phyloP scores from a whole-genome alignment of 2,797 vertebrate genomes.

The Propithecus perrieri region DNA sequence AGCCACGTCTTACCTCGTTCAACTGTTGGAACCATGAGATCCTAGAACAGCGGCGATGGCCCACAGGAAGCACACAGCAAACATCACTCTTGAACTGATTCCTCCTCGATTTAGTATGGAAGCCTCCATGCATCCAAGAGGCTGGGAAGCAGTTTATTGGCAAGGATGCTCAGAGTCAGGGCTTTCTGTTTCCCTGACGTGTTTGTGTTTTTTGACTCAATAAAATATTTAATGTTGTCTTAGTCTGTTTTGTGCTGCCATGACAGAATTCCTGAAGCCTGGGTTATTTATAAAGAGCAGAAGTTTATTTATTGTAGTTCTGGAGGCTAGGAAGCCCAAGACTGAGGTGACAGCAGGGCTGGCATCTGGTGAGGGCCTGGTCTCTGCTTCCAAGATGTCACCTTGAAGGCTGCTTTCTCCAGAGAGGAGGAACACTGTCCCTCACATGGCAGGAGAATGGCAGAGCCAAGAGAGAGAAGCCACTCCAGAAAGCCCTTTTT shows the following conservation, averaged over 20 bases:
- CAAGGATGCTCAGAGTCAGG: not conserved
- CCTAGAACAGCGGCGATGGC: not conserved
- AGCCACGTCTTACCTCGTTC: not conserved
- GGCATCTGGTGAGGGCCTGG: not conserved
- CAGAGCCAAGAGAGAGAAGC: not conserved
- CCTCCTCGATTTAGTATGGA: not conserved
- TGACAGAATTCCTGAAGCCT: not conserved
- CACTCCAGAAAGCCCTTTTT: not conserved
- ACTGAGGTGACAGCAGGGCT: not conserved
- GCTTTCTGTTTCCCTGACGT: not conserved
- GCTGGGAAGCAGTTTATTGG: not conserved
- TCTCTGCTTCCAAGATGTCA: not conserved
- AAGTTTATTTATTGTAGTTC: not conserved
- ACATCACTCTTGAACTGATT: rapidly evolving
- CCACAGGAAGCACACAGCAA: not conserved
- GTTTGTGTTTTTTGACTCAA: not conserved
- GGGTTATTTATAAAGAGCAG: not conserved
- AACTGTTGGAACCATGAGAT: not conserved
- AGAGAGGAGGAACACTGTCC: not conserved
- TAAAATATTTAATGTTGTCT: not conserved
- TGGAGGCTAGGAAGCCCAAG: not conserved
- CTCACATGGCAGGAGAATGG: not conserved
- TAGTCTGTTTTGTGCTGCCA: not conserved
- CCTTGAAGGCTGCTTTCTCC: not conserved
- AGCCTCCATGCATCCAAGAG: rapidly evolving